Evolutionary conservation across 2,888 invertebrate genomes (phyloP).

Genomic region (Lottia scabra): DNA sequence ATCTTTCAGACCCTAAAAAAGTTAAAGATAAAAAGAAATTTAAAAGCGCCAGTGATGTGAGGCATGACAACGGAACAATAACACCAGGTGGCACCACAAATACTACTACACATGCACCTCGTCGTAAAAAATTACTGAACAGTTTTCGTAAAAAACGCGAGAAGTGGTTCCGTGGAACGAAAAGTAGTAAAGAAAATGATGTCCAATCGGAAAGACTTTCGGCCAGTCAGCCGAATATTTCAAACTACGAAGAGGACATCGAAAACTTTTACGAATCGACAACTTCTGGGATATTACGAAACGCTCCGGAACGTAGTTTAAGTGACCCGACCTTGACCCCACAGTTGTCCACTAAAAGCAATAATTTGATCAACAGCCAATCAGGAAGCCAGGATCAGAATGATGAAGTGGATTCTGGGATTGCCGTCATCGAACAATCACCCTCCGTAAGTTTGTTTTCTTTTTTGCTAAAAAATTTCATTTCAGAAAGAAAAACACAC

Average conservation of each 20-base stretch:
- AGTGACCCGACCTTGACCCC: constrained; percentile 37
- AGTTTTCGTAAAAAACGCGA: constrained; percentile 31
- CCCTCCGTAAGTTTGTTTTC: constrained; percentile 7
- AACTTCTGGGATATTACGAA: not conserved
- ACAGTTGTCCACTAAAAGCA: constrained; percentile 6
- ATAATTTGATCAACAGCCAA: constrained; percentile 15
- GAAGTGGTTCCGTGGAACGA: constrained; percentile 11
- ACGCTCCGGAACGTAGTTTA: constrained; percentile 31
- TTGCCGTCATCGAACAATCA: constrained; percentile 32
- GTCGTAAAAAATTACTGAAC: constrained; percentile 26
- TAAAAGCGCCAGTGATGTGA: constrained; percentile 32
- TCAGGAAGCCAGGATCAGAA: constrained; percentile 25
- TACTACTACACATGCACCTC: constrained; percentile 18
- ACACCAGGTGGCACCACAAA: constrained; percentile 13
- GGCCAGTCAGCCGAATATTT: constrained; percentile 33
- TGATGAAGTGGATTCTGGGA: constrained; percentile 36
- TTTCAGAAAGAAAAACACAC: too few species aligned
- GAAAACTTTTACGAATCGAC: constrained; percentile 21
- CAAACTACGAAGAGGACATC: constrained; percentile 18
- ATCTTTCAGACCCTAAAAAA: constrained; percentile 24
- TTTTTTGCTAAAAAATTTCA: too few species aligned
- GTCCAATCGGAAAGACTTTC: constrained; percentile 23
- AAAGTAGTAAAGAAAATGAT: constrained; percentile 18
- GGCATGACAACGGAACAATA: constrained; percentile 7
- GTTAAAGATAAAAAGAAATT: constrained; percentile 17